These are phyloP conservation scores for Acronicta alni DNA, from an alignment of 2,888 invertebrate species.

Conservation along the genomic window DNA sequence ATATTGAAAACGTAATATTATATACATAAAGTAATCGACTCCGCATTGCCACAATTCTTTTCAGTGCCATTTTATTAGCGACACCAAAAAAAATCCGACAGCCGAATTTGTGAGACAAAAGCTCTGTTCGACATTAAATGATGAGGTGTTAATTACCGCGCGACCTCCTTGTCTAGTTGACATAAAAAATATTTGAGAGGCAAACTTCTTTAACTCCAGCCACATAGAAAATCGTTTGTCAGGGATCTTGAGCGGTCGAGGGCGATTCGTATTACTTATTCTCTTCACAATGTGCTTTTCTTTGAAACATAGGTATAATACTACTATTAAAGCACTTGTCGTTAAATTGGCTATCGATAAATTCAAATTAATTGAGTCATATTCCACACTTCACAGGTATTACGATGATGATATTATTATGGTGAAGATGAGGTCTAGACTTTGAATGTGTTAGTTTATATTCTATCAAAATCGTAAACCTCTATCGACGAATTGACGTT, in stretches of 20 bases:
- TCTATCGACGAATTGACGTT: no score
- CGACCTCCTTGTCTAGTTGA: conserved; percentile 19
- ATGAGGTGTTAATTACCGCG: conserved; percentile 51
- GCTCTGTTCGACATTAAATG: conserved; percentile 40
- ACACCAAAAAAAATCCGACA: conserved; percentile 31
- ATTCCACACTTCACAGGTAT: background rate
- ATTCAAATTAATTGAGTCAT: background rate
- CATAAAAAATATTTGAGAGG: conserved; percentile 33
- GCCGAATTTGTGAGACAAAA: conserved; percentile 28
- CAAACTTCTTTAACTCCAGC: conserved; percentile 18
- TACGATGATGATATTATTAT: background rate
- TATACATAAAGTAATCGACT: conserved; percentile 14
- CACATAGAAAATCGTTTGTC: conserved; percentile 35
- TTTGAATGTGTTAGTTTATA: background rate
- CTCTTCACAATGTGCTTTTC: conserved; percentile 13
- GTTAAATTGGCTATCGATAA: background rate
- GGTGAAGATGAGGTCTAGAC: background rate
- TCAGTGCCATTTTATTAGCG: conserved; percentile 15
- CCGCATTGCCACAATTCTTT: background rate
- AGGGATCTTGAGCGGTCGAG: conserved; percentile 20
- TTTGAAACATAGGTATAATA: conserved; percentile 11
- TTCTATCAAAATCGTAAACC: no score
- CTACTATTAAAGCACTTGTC: background rate
- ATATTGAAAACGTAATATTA: no score
- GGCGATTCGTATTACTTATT: conserved; percentile 37